Conservation (phyloP, 92 coral and sea anemone species). For the Porites rus region DNA sequence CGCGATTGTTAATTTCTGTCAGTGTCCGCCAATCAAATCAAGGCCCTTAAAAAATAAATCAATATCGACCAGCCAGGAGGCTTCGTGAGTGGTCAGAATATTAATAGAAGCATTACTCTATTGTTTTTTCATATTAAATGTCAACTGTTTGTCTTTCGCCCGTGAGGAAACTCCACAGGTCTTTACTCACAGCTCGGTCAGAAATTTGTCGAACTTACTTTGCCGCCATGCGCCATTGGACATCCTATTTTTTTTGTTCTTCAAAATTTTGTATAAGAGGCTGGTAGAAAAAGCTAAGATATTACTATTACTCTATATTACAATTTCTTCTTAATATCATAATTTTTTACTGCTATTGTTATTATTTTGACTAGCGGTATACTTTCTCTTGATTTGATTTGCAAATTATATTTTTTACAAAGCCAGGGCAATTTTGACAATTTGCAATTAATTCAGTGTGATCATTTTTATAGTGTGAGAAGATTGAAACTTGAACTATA, state of each 20-base stretch:
- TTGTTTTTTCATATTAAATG: slow-evolving; percentile 59
- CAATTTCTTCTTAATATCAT: too few relatives aligned
- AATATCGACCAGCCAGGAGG: slow-evolving; percentile 55
- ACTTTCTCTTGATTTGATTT: too few relatives aligned
- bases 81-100: slow-evolving; percentile 68
- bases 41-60: slow-evolving; percentile 22
- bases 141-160: slow-evolving; percentile 33
- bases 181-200: not conserved
- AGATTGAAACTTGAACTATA: too few relatives aligned
- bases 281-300: too few relatives aligned
- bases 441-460: not conserved
- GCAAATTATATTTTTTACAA: too few relatives aligned
- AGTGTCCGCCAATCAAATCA: slow-evolving; percentile 67
- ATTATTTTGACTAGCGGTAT: too few relatives aligned
- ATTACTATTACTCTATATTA: too few relatives aligned
- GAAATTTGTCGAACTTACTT: not conserved
- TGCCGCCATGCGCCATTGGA: not conserved
- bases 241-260: too few relatives aligned
- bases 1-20: slow-evolving; percentile 86
- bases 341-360: too few relatives aligned
- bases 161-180: slow-evolving; percentile 10
- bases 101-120: slow-evolving; percentile 81
- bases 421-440: too few relatives aligned
- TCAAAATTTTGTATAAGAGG: too few relatives aligned
- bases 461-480: not conserved